Evolutionary conservation across 2,113 vertebrate species (phyloP), one percentile per base, ranked within the genome.

Genomic region (Zosterops hypoxanthus): DNA sequence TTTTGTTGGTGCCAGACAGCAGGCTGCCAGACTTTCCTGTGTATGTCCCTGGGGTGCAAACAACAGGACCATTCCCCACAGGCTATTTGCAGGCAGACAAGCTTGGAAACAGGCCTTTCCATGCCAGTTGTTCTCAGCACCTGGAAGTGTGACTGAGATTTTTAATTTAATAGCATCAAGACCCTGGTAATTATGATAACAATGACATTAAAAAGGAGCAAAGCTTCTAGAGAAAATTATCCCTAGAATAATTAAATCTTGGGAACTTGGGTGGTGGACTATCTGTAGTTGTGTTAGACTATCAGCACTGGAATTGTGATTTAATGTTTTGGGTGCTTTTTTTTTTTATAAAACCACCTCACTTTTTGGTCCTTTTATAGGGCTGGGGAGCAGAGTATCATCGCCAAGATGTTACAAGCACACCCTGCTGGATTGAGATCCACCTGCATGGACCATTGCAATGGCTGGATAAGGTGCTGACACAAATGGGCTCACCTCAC

Each of bases 341-440:
- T 47, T 22, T n/a, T 39, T 39, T 39, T 10, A 39, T 39, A 39
- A 39, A 39, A 6, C 0, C 7, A 44, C 5, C 18, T 96, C 33
- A 95, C 33, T n/a, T 85, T 95, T 77, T 44, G 44, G 44, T 94
- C 50, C n/a, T 96, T 95, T 96, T 96, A 41, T 96, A 99, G 99
- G 99, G 99, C 33, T 99, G 99, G 99, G 99, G 99, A 93, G 99
- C 99, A 0, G 99, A 99, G 87, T 99, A 99, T 94, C 99, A 99
- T 95, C 99, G 99, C 11, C 99, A 99, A 90, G 99, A 99, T 81
- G 99, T 99, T 93, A 99, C 99, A 36, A 99, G 99, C 98, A 99
- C 99, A 3, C 99, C 99, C 90, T 99, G 99, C 98, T 99, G 99
- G 99, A 99, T 99, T 55, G 99, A 99, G 97, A 98, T 99, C 44